Evolutionary conservation across 2,797 vertebrate genomes (phyloP).

Genomic region (Lepidocolaptes lacrymiger): DNA sequence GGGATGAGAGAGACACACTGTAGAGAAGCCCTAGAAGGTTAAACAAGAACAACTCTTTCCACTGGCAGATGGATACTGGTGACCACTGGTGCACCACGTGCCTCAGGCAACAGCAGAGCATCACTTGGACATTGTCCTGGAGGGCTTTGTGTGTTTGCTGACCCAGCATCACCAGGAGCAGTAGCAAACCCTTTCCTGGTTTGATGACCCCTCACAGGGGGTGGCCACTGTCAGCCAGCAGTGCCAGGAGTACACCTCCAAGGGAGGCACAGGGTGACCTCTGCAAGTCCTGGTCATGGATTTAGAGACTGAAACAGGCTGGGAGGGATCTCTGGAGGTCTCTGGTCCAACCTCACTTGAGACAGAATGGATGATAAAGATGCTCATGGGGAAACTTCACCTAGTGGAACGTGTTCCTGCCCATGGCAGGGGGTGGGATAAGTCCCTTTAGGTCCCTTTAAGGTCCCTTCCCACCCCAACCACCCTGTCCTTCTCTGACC

Average conservation of each 20-base stretch:
- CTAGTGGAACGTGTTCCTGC: not conserved
- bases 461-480: not conserved
- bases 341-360: not conserved
- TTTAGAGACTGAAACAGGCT: not conserved
- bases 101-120: no score
- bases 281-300: not conserved
- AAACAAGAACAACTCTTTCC: not conserved
- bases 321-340: not conserved
- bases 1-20: not conserved
- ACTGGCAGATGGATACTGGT: not conserved
- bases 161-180: not conserved
- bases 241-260: not conserved
- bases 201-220: not conserved
- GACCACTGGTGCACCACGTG: not conserved
- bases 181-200: not conserved
- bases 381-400: not conserved
- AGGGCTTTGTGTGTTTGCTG: not conserved
- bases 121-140: not conserved
- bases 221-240: not conserved
- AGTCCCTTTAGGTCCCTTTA: not conserved
- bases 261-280: not conserved
- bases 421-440: not conserved
- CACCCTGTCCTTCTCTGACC: not conserved
- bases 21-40: not conserved
- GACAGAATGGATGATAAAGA: not conserved